Evolutionary conservation across 2,888 invertebrate genomes (phyloP).

Genomic region (Amphipyra berbera): DNA sequence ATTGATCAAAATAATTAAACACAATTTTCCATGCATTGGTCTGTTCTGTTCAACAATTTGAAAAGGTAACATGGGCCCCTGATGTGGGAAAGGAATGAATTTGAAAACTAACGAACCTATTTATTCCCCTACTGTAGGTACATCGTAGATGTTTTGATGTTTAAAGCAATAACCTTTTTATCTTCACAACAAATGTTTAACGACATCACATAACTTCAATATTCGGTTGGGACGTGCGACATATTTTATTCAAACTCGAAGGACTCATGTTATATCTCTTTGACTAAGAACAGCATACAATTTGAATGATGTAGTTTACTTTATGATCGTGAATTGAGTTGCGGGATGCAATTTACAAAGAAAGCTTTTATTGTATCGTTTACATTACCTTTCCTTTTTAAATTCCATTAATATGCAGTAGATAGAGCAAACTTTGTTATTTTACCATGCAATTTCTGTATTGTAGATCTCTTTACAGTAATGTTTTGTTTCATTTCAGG

Average conservation of each 20-base stretch:
- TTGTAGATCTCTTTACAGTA: not conserved
- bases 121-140: no score
- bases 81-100: no score
- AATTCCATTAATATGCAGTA: conserved; percentile 6
- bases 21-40: no score
- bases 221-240: conserved; percentile 14
- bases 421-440: conserved; percentile 6
- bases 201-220: conserved; percentile 13
- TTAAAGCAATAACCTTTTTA: conserved; percentile 18
- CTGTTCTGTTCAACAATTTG: no score
- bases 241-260: conserved; percentile 33
- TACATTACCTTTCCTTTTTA: conserved; percentile 13
- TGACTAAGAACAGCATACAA: conserved; percentile 15
- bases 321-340: conserved; percentile 24
- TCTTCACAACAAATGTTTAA: conserved; percentile 14
- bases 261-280: conserved; percentile 7
- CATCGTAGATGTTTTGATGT: not conserved
- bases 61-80: no score
- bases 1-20: no score
- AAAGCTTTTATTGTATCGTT: conserved; percentile 9
- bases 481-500: conserved; percentile 37
- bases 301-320: conserved; percentile 16
- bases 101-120: no score
- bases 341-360: conserved; percentile 29
- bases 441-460: conserved; percentile 6